Conservation (phyloP, 2,113 vertebrate species). For the Butorides virescens region DNA sequence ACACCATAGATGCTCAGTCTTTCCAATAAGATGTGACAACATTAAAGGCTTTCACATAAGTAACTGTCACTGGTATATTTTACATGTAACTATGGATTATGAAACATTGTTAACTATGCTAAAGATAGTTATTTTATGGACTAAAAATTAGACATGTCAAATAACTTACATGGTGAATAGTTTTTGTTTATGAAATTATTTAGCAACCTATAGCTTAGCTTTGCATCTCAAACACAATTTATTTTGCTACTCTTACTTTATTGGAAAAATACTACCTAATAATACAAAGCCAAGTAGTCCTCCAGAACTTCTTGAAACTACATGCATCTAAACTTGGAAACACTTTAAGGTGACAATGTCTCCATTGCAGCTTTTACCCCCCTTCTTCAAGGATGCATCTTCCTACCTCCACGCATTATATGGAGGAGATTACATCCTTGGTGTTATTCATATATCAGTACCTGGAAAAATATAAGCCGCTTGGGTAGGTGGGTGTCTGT, state of each 20-base stretch:
- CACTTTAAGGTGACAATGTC: neutral
- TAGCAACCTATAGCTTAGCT: neutral
- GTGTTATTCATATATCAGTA: neutral
- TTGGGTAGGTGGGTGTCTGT: accelerated
- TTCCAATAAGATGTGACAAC: neutral
- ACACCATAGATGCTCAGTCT: neutral
- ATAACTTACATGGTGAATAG: neutral
- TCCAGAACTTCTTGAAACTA: neutral
- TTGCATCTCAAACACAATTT: neutral
- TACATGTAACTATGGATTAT: neutral
- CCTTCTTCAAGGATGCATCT: neutral
- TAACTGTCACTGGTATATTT: neutral
- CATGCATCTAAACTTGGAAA: neutral
- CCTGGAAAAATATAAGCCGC: neutral
- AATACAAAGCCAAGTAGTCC: neutral
- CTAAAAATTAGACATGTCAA: neutral
- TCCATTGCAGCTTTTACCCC: neutral
- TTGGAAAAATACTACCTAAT: neutral
- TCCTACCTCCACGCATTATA: neutral
- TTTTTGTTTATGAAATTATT: neutral
- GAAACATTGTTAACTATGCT: neutral
- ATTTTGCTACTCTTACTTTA: neutral
- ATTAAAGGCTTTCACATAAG: neutral
- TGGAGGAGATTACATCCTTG: neutral
- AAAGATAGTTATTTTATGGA: neutral